Evolutionary conservation across 2,888 invertebrate species (phyloP).

Genomic region (Cheilosia grossa): DNA sequence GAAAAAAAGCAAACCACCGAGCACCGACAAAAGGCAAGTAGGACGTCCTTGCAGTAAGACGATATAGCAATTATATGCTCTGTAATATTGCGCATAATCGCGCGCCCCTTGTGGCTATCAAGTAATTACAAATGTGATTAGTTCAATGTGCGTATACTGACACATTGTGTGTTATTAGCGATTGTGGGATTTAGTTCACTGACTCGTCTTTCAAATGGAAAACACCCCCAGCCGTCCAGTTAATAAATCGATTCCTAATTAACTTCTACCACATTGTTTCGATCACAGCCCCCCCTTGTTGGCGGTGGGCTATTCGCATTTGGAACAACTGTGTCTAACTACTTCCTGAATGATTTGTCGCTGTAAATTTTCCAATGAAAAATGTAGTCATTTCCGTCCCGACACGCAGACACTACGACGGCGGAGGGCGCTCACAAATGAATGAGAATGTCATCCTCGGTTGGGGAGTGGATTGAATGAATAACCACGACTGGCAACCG

Average conservation of each 20-base stretch:
- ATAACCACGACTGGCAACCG: constrained; percentile 26
- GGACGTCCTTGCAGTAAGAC: constrained; percentile 1
- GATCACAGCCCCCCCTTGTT: background rate
- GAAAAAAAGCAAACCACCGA: background rate
- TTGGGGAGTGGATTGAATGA: background rate
- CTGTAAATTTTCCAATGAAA: constrained; percentile 16
- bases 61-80: constrained; percentile 24
- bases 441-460: constrained; percentile 6
- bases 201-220: background rate
- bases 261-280: constrained; percentile 31
- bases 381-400: constrained; percentile 32
- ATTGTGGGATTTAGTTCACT: background rate
- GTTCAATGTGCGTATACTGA: background rate
- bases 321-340: constrained; percentile 6
- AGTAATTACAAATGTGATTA: constrained; percentile 38
- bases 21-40: background rate
- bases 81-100: constrained; percentile 33
- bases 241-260: constrained; percentile 33
- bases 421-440: background rate
- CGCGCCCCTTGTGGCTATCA: constrained; percentile 33
- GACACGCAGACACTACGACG: background rate
- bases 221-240: background rate
- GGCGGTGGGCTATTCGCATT: background rate
- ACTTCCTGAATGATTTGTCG: constrained; percentile 29
- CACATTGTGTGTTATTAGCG: background rate